Evolutionary conservation across 2,797 vertebrate species (phyloP).

Genomic region (Podarcis lilfordi): DNA sequence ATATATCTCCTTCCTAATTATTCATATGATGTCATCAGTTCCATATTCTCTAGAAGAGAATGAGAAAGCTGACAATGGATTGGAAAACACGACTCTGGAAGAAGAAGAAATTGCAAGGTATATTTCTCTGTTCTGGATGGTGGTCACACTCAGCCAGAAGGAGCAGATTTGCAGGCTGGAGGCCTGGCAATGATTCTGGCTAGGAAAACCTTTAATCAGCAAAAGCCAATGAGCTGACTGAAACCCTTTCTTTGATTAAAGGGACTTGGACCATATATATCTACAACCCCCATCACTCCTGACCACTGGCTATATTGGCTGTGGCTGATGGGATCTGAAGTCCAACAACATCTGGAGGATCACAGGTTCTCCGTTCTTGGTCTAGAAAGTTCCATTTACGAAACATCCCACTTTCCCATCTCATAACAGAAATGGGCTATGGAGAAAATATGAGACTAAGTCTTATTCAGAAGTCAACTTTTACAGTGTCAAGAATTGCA

Average conservation of each 20-base stretch:
- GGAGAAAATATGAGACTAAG: neutral
- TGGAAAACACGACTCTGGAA: neutral
- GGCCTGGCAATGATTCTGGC: neutral
- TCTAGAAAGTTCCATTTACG: neutral
- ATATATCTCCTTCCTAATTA: neutral
- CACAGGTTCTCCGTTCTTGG: neutral
- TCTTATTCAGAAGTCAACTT: too few species aligned
- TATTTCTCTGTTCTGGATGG: neutral
- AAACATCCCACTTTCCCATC: neutral
- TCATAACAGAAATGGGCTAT: neutral
- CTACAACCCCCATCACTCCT: too few species aligned
- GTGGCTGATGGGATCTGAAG: too few species aligned
- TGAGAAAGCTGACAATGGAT: neutral
- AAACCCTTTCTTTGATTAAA: neutral
- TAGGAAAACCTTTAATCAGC: neutral
- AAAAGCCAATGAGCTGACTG: neutral
- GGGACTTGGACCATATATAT: neutral
- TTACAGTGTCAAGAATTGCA: neutral
- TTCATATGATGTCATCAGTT: neutral
- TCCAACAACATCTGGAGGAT: too few species aligned
- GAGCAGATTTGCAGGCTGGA: neutral
- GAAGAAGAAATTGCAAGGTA: neutral
- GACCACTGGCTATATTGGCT: too few species aligned
- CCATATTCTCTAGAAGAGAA: neutral
- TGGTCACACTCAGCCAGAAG: neutral